Evolutionary conservation across 2,888 invertebrate genomes (phyloP), one percentile per base, ranked within the genome.

Genomic region (Euproctis similis): DNA sequence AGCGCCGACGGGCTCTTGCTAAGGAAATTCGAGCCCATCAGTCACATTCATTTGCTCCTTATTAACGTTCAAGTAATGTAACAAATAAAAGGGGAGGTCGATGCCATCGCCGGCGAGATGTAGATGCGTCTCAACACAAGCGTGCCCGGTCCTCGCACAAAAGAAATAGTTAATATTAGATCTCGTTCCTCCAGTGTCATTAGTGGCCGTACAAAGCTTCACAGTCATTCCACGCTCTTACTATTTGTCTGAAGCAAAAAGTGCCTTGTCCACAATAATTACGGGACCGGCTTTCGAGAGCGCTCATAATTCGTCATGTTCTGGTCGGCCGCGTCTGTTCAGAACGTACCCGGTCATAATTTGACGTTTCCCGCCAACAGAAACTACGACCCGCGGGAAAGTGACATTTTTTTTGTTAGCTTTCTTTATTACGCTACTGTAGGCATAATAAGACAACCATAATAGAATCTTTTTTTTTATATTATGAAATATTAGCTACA

Each of bases 191-290:
- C 62, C 67, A 77, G 75, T 73, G 78, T 81, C 82, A 82, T 84
- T 84, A 82, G 76, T 65, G 73, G 74, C 68, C 64, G 68, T 68
- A 78, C 78, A 81, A 80, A 78, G 80, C 76, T 53, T 46, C 69
- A 56, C 73, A 75, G 71, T 74, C 75, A 75, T 77, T 78, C 78
- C 74, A 74, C 65, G 75, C 70, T 74, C 69, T 70, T 76, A 76
- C 81, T 81, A 81, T 84, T 82, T 78, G 81, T 82, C 77, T 76
- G 76, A 64, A 67, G 78, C 76, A 81, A 82, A 82, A 84, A 84
- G 69, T 76, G 74, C 70, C 81, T 77, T 75, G 81, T 78, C 82
- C 80, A 80, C 80, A 78, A 81, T 84, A 78, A 84, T 84, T 84
- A 84, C 76, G 80, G 70, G 78, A 74, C 81, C 69, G 76, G 77